Evolutionary conservation across 2,888 invertebrate species (phyloP), one percentile per base, ranked within the genome.

Genomic region (Halocaridina rubra): DNA sequence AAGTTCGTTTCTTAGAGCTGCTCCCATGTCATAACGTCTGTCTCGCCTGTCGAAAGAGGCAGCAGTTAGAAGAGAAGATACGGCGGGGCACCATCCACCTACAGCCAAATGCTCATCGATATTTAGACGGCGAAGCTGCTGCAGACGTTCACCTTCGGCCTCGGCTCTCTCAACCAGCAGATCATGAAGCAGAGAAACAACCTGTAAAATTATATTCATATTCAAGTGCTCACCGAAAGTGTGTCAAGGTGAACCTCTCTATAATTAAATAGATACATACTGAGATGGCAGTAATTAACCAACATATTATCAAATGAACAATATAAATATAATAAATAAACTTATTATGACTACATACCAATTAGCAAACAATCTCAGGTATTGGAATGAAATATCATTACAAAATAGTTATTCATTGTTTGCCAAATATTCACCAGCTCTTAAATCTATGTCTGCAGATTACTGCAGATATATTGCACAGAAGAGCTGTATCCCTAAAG

Each of bases 11-110:
- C 57, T 80, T 7, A 86, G 46, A 3, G 86, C 86, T 24, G 86
- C 86, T n/a, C 75, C 80, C 79, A 86, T 72, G 32, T 86, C 86
- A 75, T 86, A 81, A 10, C 82, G 81, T 16, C 80, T 61, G 30
- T 82, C 86, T 19, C 82, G 61, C 2, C 80, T 67, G 32, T 86
- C 81, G 75, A 86, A 86, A 0, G 86, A 86, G 27, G 86, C 86
- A 13, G 61, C 81, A 16, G 81, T 77, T 30, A 86, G 59, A 0
- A 86, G 80, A 8, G 81, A 82, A 7, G 81, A 79, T 2, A 86
- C 77, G 53, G 76, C 81, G 3, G 86, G 81, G 39, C 86, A 86
- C 86, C 86, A 86, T 5, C 81, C 86, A 2, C 81, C 82, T 3
- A 53, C 39, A 1, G 77, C 82, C 22, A 86, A 79, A 7, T 72